These are phyloP conservation scores for Turritopsis dohrnii DNA, from an alignment of 30 jellyfish, hydroid and myxozoan species.

Conservation along the genomic window DNA sequence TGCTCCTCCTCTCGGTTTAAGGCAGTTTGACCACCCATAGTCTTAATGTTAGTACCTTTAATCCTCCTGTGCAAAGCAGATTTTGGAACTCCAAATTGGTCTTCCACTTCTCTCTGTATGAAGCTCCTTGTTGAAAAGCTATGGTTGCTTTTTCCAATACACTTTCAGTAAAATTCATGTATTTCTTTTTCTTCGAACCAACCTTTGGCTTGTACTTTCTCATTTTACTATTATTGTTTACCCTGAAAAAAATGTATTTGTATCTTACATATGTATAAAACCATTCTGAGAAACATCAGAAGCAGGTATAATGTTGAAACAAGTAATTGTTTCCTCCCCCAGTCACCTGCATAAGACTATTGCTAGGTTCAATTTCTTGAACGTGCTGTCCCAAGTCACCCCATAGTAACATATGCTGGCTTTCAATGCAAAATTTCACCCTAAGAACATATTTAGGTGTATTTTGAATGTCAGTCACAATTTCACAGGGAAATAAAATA, in stretches of 20 bases:
- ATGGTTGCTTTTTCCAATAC: background rate
- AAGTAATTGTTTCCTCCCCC: too few relatives aligned
- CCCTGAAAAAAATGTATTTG: background rate
- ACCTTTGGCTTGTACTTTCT: background rate
- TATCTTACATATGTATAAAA: background rate
- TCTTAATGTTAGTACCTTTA: background rate
- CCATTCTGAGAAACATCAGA: background rate
- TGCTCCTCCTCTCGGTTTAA: background rate
- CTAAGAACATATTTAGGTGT: background rate
- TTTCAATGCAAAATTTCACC: background rate
- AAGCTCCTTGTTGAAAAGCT: background rate
- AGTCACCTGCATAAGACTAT: constrained; percentile 7
- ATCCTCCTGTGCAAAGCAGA: background rate
- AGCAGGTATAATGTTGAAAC: too few relatives aligned
- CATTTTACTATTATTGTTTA: background rate
- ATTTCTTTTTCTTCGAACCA: constrained; percentile 2
- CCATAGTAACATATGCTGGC: background rate
- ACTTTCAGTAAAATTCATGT: background rate
- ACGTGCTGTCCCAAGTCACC: constrained; percentile 16
- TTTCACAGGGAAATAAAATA: constrained; percentile 1
- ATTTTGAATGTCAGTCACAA: constrained; percentile 10
- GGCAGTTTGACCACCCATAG: background rate
- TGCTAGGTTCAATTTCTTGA: background rate
- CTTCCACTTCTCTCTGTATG: constrained; percentile 4
- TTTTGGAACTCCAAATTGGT: constrained; percentile 6